Percentiles rank a stretch among this genome's conserved stretches.
These are phyloP conservation scores for Andrena chrysosceles DNA, from an alignment of 2,888 invertebrate genomes.

Conservation along the genomic window DNA sequence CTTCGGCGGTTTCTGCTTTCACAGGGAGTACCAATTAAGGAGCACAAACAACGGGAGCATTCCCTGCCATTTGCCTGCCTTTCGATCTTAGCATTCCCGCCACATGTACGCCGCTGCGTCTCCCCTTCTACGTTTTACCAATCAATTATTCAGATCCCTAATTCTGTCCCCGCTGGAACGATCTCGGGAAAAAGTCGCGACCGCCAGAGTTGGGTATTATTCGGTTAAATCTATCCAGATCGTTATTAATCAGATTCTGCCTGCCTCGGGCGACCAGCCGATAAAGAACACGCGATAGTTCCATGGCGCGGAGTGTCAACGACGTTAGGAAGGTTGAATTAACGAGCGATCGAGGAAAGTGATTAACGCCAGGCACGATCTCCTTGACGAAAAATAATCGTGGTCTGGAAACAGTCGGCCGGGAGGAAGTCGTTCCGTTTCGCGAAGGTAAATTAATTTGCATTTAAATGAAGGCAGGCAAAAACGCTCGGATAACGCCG, in stretches of 20 bases:
- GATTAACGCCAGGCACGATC: conserved; percentile 14
- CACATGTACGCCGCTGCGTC: background rate
- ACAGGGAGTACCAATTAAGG: conserved; percentile 72
- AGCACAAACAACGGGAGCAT: conserved; percentile 69
- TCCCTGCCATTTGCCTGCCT: conserved; percentile 29
- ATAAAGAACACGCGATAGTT: background rate
- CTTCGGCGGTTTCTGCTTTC: conserved; percentile 46
- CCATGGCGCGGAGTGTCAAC: background rate
- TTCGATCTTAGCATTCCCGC: conserved; percentile 29
- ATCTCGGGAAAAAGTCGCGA: background rate
- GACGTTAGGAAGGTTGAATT: conserved; percentile 22
- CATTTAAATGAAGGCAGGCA: conserved; percentile 70
- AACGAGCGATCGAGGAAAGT: conserved; percentile 28
- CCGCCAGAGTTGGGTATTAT: background rate
- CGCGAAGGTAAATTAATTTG: conserved; percentile 71
- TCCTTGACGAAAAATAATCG: conserved; percentile 55
- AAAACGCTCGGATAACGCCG: conserved; percentile 46
- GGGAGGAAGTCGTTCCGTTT: conserved; percentile 45
- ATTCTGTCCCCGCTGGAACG: background rate
- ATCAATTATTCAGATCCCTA: conserved; percentile 72
- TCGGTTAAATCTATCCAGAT: background rate
- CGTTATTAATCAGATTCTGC: background rate
- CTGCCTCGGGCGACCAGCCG: background rate
- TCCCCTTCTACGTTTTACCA: conserved; percentile 28
- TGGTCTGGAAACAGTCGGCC: conserved; percentile 25